A percentile compares a stretch with the other conserved stretches of the same genome.
Evolutionary conservation across 2,113 vertebrate species (phyloP).

Genomic region (Rafetus swinhoei): DNA sequence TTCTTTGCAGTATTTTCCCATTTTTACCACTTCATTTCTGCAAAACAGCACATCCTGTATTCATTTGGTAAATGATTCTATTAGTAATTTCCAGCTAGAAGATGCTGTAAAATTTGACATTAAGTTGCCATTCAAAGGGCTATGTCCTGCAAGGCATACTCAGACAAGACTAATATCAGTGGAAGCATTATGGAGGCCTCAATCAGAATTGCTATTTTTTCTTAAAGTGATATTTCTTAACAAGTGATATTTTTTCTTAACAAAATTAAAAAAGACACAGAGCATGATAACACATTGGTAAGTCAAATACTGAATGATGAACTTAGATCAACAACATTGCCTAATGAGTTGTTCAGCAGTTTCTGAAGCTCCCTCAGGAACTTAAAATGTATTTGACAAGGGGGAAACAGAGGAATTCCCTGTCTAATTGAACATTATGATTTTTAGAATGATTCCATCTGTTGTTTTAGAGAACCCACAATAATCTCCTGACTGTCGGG

Average conservation of each 20-base stretch:
- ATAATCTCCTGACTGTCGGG: slow-evolving; percentile 21
- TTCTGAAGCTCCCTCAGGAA: slow-evolving; percentile 5
- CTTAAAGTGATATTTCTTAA: too few species aligned
- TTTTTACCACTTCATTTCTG: not conserved
- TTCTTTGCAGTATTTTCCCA: not conserved
- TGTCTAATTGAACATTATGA: slow-evolving; percentile 20
- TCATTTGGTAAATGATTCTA: not conserved
- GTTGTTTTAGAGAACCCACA: slow-evolving; percentile 28
- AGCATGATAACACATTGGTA: not conserved
- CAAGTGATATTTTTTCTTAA: slow-evolving; percentile 11
- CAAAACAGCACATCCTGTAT: not conserved
- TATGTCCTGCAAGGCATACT: not conserved
- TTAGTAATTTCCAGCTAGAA: not conserved
- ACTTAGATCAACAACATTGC: not conserved
- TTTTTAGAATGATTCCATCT: slow-evolving; percentile 58
- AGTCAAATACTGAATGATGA: not conserved
- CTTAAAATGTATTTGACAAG: slow-evolving; percentile 17
- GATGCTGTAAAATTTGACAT: not conserved
- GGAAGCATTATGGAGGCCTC: not conserved
- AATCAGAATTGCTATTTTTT: not conserved
- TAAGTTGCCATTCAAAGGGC: not conserved
- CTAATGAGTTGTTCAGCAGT: slow-evolving; percentile 18
- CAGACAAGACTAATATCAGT: not conserved
- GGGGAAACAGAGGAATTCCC: slow-evolving; percentile 9
- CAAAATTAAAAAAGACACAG: not conserved